phyloP scores from a whole-genome alignment of 2,888 invertebrate species.

The Euphydryas editha region DNA sequence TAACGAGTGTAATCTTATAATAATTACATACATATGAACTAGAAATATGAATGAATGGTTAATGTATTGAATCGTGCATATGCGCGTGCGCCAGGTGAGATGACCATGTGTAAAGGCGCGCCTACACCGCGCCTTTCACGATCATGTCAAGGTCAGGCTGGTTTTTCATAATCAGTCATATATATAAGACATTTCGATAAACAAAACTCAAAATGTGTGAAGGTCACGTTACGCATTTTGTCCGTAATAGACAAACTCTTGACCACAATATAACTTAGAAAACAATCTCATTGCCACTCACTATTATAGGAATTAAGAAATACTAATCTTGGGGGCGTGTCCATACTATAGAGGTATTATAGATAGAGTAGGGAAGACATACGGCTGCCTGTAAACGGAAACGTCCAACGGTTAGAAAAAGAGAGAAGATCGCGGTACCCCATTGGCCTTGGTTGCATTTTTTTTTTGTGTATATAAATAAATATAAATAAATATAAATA shows the following conservation, averaged over 20 bases:
- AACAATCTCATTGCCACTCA: too few relatives aligned
- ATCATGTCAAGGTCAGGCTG: constrained; percentile 27
- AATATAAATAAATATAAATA: too few relatives aligned
- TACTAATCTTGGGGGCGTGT: too few relatives aligned
- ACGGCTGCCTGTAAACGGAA: too few relatives aligned
- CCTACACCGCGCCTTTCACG: constrained; percentile 29
- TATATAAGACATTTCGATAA: not conserved
- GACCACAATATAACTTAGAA: too few relatives aligned
- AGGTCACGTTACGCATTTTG: not conserved
- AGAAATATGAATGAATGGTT: constrained; percentile 21
- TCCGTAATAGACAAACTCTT: not conserved
- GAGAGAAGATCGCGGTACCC: too few relatives aligned
- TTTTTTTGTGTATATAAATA: too few relatives aligned
- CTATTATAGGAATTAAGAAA: too few relatives aligned
- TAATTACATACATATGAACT: not conserved
- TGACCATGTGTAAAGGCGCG: constrained; percentile 27
- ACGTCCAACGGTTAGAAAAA: too few relatives aligned
- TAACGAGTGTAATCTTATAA: not conserved
- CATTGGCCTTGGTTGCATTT: too few relatives aligned
- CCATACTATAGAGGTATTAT: too few relatives aligned
- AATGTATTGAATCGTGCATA: constrained; percentile 13
- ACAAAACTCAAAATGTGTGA: not conserved
- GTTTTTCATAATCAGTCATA: constrained; percentile 10
- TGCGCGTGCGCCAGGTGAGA: constrained; percentile 14
- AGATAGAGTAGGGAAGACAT: too few relatives aligned